A percentile compares a stretch with the other conserved stretches of the same genome.
Evolutionary conservation across 2,888 invertebrate species (phyloP).

Genomic region (Carpatolechia fugitivella): DNA sequence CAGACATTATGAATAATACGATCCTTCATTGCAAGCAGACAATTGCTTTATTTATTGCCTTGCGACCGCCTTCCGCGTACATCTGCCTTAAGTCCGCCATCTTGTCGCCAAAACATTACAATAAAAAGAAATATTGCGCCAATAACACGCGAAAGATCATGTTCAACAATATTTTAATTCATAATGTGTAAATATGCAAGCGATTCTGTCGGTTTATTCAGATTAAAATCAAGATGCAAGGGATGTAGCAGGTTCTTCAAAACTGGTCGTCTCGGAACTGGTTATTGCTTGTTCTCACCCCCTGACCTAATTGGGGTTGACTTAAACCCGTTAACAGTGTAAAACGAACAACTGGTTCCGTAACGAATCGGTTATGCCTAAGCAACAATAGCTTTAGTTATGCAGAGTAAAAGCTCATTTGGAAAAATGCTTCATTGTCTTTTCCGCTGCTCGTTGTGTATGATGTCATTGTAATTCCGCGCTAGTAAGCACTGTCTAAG

Average conservation of each 20-base stretch:
- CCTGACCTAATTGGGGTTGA: slow-evolving; percentile 10
- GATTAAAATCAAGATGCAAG: neutral
- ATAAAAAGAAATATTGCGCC: slow-evolving; percentile 10
- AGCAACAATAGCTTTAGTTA: neutral
- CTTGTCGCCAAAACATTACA: slow-evolving; percentile 4
- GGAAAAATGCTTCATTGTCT: neutral
- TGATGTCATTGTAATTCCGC: slow-evolving; percentile 8
- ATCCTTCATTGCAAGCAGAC: slow-evolving; percentile 21
- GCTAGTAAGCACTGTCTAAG: slow-evolving; percentile 3
- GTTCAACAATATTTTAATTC: slow-evolving; percentile 11
- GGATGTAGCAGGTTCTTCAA: slow-evolving; percentile 9
- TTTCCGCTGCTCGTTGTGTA: neutral
- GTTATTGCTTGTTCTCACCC: slow-evolving; percentile 8
- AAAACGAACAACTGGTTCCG: neutral
- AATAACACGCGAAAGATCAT: neutral
- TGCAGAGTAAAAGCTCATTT: neutral
- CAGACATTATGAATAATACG: slow-evolving; percentile 13
- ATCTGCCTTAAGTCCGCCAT: slow-evolving; percentile 31
- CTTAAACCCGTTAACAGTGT: neutral
- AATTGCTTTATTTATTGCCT: slow-evolving; percentile 56
- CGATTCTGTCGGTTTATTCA: slow-evolving; percentile 1
- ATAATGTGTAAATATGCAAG: neutral
- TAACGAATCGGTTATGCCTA: neutral
- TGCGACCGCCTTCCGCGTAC: slow-evolving; percentile 52
- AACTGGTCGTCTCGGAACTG: slow-evolving; percentile 6